These are phyloP conservation scores for Eubucco bourcierii DNA, from an alignment of 2,113 vertebrate species.

Conservation along the genomic window DNA sequence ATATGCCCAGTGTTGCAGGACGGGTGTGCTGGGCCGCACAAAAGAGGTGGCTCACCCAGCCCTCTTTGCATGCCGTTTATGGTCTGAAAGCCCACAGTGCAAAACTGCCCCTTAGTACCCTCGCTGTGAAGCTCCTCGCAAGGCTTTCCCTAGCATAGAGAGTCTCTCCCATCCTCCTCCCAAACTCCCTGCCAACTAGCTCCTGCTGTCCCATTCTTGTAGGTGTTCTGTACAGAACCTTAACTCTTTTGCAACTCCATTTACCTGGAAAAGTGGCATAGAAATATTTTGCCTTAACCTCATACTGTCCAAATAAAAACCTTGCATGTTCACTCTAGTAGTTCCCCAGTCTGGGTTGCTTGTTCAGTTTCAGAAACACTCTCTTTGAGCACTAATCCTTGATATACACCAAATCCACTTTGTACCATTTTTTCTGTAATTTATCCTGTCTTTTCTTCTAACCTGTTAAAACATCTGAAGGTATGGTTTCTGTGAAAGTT, in stretches of 20 bases:
- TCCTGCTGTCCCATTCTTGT: accelerated
- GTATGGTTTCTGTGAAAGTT: neutral
- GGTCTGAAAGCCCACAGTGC: neutral
- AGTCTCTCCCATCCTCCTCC: neutral
- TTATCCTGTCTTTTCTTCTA: neutral
- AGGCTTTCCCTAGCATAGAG: neutral
- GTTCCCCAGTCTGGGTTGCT: neutral
- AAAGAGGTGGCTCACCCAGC: neutral
- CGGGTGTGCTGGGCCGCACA: accelerated
- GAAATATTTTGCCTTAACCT: neutral
- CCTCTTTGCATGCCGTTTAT: neutral
- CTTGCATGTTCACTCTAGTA: neutral
- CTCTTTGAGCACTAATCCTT: neutral
- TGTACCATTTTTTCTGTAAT: neutral
- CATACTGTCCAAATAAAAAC: neutral
- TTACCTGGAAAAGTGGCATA: neutral
- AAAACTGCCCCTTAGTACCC: neutral
- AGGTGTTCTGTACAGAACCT: neutral
- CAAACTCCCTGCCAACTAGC: neutral
- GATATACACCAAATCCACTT: neutral
- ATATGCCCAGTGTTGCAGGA: neutral
- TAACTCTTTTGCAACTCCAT: neutral
- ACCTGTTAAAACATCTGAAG: neutral
- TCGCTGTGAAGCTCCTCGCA: neutral
- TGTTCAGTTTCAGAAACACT: neutral